Evolutionary conservation across 2,888 invertebrate genomes (phyloP), one percentile per base, ranked within the genome.

Genomic region (Petrolisthes cinctipes): DNA sequence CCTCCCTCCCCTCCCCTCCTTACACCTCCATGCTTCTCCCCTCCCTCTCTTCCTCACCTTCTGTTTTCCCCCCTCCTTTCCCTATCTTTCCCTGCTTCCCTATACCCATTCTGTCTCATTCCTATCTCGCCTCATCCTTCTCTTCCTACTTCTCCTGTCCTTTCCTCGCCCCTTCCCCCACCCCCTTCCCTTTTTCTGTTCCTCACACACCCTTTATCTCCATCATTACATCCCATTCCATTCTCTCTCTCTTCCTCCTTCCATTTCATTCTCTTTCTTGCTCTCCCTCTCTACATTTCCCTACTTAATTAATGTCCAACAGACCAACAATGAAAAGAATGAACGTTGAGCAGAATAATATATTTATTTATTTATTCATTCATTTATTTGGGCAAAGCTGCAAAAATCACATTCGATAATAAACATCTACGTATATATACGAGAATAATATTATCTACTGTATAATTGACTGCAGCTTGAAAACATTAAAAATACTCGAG

Each of bases 1-100:
- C 51, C n/a, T 54, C 85, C 56, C 71, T 54, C 53, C 85, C 53
- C 85, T 81, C 83, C 71, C 73, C 68, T 51, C 54, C n/a, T n/a
- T 11, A 9, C 53, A 37, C 1, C 7, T 20, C 1, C 51, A 23
- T 5, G 17, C 37, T 37, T 51, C 68, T 68, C 68, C 75, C 20
- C 78, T 14, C 68, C 66, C 54, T 68, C 68, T 75, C 56, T 23
- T 84, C 78, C 76, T 76, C 23, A 37, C 76, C 37, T 61, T 37
- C 76, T 78, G 14, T 53, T 61, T 56, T 20, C 17, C 37, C n/a
- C 78, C 51, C 76, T 61, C 57, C 9, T 61, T 53, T 56, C 23
- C 37, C 61, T 53, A 11, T 14, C 23, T 57, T 66, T 66, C 66
- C 54, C 78, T 54, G 7, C 51, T 37, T 68, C 61, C 54, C 7